Evolutionary conservation across 2,113 vertebrate genomes (phyloP), one percentile per base, ranked within the genome.

Genomic region (Phylloscopus whistleri): DNA sequence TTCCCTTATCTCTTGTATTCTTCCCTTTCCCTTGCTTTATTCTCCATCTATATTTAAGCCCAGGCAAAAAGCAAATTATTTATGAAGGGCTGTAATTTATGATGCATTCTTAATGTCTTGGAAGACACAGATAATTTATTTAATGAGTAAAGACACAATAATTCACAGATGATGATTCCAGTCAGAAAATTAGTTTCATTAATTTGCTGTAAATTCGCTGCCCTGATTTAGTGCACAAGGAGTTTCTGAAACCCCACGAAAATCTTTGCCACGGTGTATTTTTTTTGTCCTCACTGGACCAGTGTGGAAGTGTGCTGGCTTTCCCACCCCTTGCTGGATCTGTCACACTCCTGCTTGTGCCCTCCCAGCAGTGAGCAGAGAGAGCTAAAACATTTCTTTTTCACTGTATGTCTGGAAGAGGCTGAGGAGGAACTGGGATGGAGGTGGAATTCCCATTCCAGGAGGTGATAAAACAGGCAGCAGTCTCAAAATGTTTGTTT

Each of bases 121-220:
- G 96, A 98, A 98, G 98, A 96, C 96, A 96, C 94, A 92, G 88
- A 97, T 98, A 97, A 98, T 98, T 98, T 98, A 97, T 98, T 97
- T 98, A 98, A 98, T 97, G 97, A 97, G 96, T 95, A 97, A 96
- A 98, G 97, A 97, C 97, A 97, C 39, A 64, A 97, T 97, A 96
- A 97, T 97, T 97, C 97, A 96, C 96, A 96, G 96, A 97, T 74
- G 83, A 97, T 97, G 94, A 97, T 97, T 98, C 94, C 91, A 97
- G 95, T 96, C 96, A 97, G 97, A 98, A 98, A 98, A 98, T 98
- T 97, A 97, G 95, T 97, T 97, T 97, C 97, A 97, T 98, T 98
- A 98, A 98, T 98, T 98, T 97, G 64, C 93, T 94, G 86, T 92
- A 97, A 97, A 97, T 88, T 96, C 52, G 41, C 89, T 92, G 89